phyloP scores from a whole-genome alignment of 2,113 vertebrate genomes.

The Cryptoleucopteryx plumbea region DNA sequence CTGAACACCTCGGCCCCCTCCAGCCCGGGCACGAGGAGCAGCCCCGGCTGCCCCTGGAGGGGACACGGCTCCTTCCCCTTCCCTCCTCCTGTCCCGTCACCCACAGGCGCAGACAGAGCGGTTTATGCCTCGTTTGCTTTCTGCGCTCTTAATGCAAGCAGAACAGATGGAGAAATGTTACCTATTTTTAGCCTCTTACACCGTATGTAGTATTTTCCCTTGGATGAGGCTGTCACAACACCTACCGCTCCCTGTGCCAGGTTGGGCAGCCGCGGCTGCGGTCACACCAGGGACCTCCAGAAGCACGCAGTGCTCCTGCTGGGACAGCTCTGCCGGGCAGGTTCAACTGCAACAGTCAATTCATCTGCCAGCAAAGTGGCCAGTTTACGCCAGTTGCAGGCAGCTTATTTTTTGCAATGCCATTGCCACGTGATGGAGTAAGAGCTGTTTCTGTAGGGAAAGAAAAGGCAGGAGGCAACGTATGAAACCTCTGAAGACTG shows the following conservation, averaged over 20 bases:
- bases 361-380: neutral
- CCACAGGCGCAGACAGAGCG: neutral
- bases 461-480: neutral
- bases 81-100: neutral
- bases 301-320: neutral
- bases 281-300: neutral
- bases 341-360: rapidly evolving
- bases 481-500: neutral
- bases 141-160: neutral
- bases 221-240: neutral
- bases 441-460: neutral
- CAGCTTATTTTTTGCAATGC: neutral
- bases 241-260: neutral
- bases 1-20: neutral
- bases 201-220: neutral
- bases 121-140: neutral
- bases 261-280: neutral
- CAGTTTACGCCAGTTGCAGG: neutral
- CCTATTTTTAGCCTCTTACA: neutral
- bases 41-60: neutral
- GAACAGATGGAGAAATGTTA: neutral
- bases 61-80: neutral
- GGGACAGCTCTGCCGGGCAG: neutral
- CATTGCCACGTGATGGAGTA: neutral
- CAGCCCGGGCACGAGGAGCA: neutral